Evolutionary conservation across 2,113 vertebrate species (phyloP).

Genomic region (Cercocebus atys): DNA sequence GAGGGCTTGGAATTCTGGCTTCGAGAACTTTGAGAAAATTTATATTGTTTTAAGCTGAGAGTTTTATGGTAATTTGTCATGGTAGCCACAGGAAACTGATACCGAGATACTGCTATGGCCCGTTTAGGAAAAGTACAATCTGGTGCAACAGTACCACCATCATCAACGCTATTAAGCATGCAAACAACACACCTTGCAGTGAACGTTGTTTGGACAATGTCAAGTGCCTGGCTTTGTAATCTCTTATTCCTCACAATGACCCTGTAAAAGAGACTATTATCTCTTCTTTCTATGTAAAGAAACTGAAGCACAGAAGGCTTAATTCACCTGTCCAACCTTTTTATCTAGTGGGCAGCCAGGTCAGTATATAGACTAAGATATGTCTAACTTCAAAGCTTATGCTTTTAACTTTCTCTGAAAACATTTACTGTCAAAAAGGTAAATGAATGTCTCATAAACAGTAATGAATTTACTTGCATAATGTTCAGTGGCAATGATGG

Average conservation of each 20-base stretch:
- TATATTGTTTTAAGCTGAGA: neutral
- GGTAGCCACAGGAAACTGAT: neutral
- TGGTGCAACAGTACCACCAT: too few species aligned
- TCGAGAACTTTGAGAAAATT: neutral
- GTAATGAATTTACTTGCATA: neutral
- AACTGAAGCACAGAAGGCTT: neutral
- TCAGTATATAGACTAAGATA: neutral
- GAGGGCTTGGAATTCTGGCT: neutral
- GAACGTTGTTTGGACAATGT: neutral
- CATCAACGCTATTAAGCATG: fast-evolving
- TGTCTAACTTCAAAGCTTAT: neutral
- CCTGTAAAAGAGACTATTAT: fast-evolving
- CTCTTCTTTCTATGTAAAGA: neutral
- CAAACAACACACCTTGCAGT: fast-evolving
- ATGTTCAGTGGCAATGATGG: neutral
- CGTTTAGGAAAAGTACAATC: neutral
- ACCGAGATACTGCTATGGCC: neutral
- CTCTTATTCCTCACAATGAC: neutral
- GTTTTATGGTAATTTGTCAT: neutral
- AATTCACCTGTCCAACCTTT: neutral
- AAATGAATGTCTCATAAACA: neutral
- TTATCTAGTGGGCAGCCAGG: neutral
- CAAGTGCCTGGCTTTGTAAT: neutral
- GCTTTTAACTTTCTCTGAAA: neutral
- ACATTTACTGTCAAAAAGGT: neutral